Percentiles rank a stretch among this genome's conserved stretches.
Conservation (phyloP, 2,797 vertebrate genomes). For the Acrossocheilus wenchowensis region DNA sequence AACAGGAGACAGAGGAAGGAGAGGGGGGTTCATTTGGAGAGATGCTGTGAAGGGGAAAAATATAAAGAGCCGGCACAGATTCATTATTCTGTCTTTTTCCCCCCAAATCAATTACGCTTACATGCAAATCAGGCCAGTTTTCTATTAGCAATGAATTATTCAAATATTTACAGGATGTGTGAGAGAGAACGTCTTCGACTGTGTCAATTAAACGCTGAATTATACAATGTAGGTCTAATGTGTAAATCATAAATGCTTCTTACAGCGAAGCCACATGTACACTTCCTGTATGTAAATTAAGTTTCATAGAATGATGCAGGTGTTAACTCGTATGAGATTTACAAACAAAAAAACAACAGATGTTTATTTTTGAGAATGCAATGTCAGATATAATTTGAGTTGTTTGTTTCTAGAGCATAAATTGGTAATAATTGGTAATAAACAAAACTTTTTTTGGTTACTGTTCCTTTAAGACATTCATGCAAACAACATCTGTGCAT, state of each 20-base stretch:
- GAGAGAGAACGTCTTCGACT: conserved; percentile 58
- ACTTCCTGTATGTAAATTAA: background rate
- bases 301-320: background rate
- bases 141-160: conserved; percentile 78
- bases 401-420: background rate
- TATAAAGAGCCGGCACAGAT: conserved; percentile 45
- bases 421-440: background rate
- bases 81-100: conserved; percentile 64
- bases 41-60: conserved; percentile 36
- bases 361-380: background rate
- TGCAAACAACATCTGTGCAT: background rate
- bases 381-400: background rate
- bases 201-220: conserved; percentile 62
- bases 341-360: background rate
- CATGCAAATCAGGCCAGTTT: conserved; percentile 77
- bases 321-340: background rate
- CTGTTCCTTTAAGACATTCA: background rate
- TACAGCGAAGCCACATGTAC: background rate
- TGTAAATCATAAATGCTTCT: background rate
- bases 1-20: conserved; percentile 1
- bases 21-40: conserved; percentile 37
- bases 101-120: conserved; percentile 74
- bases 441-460: background rate
- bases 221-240: conserved; percentile 6
- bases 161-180: conserved; percentile 61